phyloP scores from a whole-genome alignment of 2,113 vertebrate species.

The Caranx ignobilis region DNA sequence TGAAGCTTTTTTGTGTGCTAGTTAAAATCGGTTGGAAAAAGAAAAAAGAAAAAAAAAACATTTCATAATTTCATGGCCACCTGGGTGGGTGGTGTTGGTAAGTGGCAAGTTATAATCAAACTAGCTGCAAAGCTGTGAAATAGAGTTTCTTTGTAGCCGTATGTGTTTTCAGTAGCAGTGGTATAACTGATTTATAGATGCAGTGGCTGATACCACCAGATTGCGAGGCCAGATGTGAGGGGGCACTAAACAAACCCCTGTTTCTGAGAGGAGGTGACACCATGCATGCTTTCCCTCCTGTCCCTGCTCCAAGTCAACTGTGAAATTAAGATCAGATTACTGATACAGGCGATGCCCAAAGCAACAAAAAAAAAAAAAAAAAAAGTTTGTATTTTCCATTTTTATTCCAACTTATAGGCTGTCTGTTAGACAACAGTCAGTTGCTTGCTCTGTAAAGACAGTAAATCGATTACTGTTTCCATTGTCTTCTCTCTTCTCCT shows the following conservation, averaged over 20 bases:
- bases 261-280: constrained; percentile 69
- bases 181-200: constrained; percentile 70
- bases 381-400: constrained; percentile 65
- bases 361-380: constrained; percentile 2
- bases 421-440: constrained; percentile 62
- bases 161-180: constrained; percentile 50
- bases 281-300: constrained; percentile 50
- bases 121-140: constrained; percentile 56
- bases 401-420: constrained; percentile 69
- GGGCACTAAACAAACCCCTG: constrained; percentile 67
- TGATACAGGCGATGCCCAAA: constrained; percentile 61
- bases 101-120: constrained; percentile 43
- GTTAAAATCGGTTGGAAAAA: constrained; percentile 16
- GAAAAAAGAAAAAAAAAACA: constrained; percentile 19
- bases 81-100: constrained; percentile 10
- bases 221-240: constrained; percentile 79
- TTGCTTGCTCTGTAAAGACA: constrained; percentile 64
- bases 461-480: constrained; percentile 75
- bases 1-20: constrained; percentile 22
- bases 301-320: constrained; percentile 77
- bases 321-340: constrained; percentile 81
- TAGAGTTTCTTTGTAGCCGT: constrained; percentile 48
- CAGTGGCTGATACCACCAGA: constrained; percentile 77
- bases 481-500: constrained; percentile 54
- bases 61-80: constrained; percentile 22